Evolutionary conservation across 2,797 vertebrate genomes (phyloP).

Genomic region (Gobio occitaniae): DNA sequence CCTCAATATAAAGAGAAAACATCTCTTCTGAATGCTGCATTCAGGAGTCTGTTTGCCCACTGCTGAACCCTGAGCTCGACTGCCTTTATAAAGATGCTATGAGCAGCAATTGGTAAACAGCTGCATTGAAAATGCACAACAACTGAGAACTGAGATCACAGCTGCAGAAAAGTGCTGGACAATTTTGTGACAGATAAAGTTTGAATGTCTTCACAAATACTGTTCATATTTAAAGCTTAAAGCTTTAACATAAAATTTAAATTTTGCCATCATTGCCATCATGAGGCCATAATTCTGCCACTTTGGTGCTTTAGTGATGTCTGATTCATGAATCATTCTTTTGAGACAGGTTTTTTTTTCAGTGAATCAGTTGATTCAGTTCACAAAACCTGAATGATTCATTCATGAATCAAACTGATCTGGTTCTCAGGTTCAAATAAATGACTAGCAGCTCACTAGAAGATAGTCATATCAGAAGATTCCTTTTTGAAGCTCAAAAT

Average conservation of each 20-base stretch:
- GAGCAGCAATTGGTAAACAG: too few relatives aligned
- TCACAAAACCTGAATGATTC: background rate
- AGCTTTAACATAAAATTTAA: background rate
- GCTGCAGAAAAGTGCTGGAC: background rate
- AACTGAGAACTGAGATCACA: conserved; percentile 2
- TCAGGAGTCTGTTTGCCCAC: conserved; percentile 17
- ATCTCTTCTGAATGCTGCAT: conserved; percentile 9
- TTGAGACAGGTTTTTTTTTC: background rate
- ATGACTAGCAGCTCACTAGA: background rate
- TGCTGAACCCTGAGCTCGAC: conserved; percentile 30
- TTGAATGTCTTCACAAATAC: background rate
- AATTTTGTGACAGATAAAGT: background rate
- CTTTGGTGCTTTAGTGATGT: background rate
- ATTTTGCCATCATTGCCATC: background rate
- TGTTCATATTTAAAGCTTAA: background rate
- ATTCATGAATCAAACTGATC: background rate
- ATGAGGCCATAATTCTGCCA: background rate
- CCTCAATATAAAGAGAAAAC: conserved; percentile 11
- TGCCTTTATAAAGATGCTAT: conserved; percentile 13
- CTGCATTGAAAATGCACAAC: background rate
- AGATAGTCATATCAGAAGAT: background rate
- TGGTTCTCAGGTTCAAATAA: background rate
- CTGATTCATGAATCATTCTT: background rate
- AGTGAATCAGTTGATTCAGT: background rate
- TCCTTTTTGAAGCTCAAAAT: background rate